These are phyloP conservation scores for Nansenia antarctica DNA, from an alignment of 2,113 vertebrate genomes.

Conservation along the genomic window DNA sequence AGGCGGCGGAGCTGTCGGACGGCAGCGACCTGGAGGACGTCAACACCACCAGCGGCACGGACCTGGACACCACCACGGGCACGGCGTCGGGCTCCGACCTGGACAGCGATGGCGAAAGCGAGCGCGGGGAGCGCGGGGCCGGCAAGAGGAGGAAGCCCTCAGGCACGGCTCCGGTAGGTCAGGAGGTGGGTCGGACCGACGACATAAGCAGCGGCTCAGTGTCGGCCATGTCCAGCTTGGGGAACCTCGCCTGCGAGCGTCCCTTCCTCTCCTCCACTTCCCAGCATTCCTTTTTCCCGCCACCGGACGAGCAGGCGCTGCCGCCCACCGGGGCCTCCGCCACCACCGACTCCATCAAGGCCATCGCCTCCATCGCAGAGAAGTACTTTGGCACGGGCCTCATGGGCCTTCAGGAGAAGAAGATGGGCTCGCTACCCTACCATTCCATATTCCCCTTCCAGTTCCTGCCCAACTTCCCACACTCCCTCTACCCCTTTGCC, in stretches of 20 bases:
- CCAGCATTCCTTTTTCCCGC: slow-evolving; percentile 95
- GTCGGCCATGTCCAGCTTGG: slow-evolving; percentile 74
- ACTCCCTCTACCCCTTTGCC: slow-evolving; percentile 89
- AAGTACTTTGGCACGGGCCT: slow-evolving; percentile 98
- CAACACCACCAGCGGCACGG: slow-evolving; percentile 95
- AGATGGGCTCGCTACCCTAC: slow-evolving; percentile 91
- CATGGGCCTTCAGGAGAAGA: slow-evolving; percentile 95
- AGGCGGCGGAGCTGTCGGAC: slow-evolving; percentile 90
- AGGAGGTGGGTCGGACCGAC: slow-evolving; percentile 76
- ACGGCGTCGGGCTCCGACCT: slow-evolving; percentile 94
- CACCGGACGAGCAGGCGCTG: slow-evolving; percentile 92
- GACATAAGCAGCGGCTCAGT: slow-evolving; percentile 73
- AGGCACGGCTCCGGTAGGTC: slow-evolving; percentile 35
- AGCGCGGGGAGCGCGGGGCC: slow-evolving; percentile 63
- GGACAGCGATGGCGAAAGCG: slow-evolving; percentile 88
- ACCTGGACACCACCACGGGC: slow-evolving; percentile 95
- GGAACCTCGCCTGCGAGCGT: slow-evolving; percentile 76
- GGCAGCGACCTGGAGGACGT: slow-evolving; percentile 97
- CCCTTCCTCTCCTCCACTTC: slow-evolving; percentile 78
- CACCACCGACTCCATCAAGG: slow-evolving; percentile 97
- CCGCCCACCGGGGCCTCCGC: slow-evolving; percentile 82
- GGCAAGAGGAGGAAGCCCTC: slow-evolving; percentile 76
- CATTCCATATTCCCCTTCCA: slow-evolving; percentile 98
- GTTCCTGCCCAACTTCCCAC: slow-evolving; percentile 94
- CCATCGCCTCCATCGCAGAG: slow-evolving; percentile 97